Percentiles rank a stretch among this genome's conserved stretches.
Evolutionary conservation across 2,888 invertebrate species (phyloP).

Genomic region (Drosophila meridionalis): DNA sequence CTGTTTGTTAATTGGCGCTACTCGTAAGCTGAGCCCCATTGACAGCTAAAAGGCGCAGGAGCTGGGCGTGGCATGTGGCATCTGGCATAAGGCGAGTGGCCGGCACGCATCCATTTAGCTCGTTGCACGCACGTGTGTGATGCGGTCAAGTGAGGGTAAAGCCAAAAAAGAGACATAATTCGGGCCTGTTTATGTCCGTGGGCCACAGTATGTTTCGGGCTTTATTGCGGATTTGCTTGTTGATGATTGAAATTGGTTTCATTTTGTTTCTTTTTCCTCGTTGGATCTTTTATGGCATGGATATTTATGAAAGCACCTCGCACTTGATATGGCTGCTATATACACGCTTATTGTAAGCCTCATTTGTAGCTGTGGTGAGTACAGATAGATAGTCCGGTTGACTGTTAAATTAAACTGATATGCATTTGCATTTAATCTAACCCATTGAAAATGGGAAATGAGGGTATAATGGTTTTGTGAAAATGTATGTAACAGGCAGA

Average conservation of each 20-base stretch:
- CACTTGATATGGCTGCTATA: conserved; percentile 10
- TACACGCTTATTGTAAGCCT: conserved; percentile 15
- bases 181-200: conserved; percentile 23
- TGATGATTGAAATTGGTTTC: conserved; percentile 35
- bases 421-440: too few species aligned
- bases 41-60: conserved; percentile 10
- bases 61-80: not conserved
- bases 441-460: too few species aligned
- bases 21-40: conserved; percentile 33
- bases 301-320: conserved; percentile 37
- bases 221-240: conserved; percentile 29
- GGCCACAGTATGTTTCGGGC: conserved; percentile 37
- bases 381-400: conserved; percentile 3
- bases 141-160: conserved; percentile 18
- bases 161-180: conserved; percentile 27
- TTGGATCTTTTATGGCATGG: not conserved
- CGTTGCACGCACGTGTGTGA: conserved; percentile 37
- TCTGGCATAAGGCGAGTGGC: not conserved
- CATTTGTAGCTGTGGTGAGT: conserved; percentile 28
- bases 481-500: too few species aligned
- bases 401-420: not conserved
- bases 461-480: too few species aligned
- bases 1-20: conserved; percentile 56
- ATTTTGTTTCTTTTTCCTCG: not conserved
- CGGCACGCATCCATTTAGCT: conserved; percentile 9